A percentile compares a stretch with the other conserved stretches of the same genome.
Conservation (phyloP, 2,888 invertebrate species). For the Baronia brevicornis region DNA sequence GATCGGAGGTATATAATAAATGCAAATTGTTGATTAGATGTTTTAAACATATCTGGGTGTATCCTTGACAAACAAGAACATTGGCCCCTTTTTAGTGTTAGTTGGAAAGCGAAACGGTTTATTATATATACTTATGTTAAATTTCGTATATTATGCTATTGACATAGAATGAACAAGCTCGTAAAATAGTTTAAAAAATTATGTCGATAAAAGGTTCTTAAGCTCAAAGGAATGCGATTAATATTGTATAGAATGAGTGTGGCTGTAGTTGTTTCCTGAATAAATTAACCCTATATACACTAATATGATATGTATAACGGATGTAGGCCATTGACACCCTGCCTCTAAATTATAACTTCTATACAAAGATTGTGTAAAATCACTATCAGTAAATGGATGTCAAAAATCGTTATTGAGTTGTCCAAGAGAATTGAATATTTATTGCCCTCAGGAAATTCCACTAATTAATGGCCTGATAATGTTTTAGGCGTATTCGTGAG, state of each 20-base stretch:
- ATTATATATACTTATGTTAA: no score
- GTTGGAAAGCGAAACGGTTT: no score
- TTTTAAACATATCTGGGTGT: no score
- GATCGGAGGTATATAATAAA: no score
- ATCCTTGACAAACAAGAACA: no score
- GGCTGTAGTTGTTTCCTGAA: constrained; percentile 2
- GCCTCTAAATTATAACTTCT: constrained; percentile 5
- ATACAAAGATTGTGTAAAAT: constrained; percentile 5
- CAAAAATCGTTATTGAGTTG: constrained; percentile 17
- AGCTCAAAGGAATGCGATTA: constrained; percentile 1
- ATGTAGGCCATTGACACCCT: constrained; percentile 8
- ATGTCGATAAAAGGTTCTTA: no score
- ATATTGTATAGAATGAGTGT: neutral
- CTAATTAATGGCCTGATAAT: constrained; percentile 24
- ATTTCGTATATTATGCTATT: no score
- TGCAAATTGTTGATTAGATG: no score
- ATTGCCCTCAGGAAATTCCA: constrained; percentile 20
- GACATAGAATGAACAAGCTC: no score
- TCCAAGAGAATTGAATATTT: constrained; percentile 15
- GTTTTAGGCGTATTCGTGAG: constrained; percentile 18
- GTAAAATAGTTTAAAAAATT: no score
- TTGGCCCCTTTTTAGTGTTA: no score
- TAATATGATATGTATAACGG: constrained; percentile 2
- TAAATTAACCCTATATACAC: constrained; percentile 5
- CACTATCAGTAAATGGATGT: constrained; percentile 10